Evolutionary conservation across 1,140 invertebrate species (phyloP).

Genomic region (Drosophila tropicalis): DNA sequence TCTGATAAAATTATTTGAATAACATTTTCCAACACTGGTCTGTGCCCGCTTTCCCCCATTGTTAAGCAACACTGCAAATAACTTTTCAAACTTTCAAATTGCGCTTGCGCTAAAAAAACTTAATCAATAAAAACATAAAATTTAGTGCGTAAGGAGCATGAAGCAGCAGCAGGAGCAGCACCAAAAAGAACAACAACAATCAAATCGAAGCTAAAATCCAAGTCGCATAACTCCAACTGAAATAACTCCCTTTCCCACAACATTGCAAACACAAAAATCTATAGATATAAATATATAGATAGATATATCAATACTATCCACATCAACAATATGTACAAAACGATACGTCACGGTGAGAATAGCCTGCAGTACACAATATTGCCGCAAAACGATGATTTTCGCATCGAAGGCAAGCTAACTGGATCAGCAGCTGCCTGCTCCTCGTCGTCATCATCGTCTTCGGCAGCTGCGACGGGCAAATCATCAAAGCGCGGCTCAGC

Average conservation of each 20-base stretch:
- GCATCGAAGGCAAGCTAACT: slow-evolving; percentile 85
- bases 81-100: neutral
- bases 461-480: slow-evolving; percentile 28
- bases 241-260: neutral
- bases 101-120: slow-evolving; percentile 67
- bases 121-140: slow-evolving; percentile 81
- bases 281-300: neutral
- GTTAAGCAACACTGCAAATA: slow-evolving; percentile 25
- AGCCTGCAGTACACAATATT: slow-evolving; percentile 89
- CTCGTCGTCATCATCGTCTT: slow-evolving; percentile 30
- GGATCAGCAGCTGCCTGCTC: slow-evolving; percentile 50
- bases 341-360: slow-evolving; percentile 88
- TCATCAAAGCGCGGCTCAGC: slow-evolving; percentile 26
- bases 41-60: neutral
- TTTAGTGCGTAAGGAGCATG: slow-evolving; percentile 70
- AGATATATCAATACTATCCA: neutral
- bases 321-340: slow-evolving; percentile 87
- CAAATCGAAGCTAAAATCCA: slow-evolving; percentile 5
- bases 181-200: slow-evolving; percentile 35
- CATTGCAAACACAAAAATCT: neutral
- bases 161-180: slow-evolving; percentile 56
- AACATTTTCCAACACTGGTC: slow-evolving; percentile 25
- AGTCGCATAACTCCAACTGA: slow-evolving; percentile 11
- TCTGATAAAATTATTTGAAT: too few relatives aligned
- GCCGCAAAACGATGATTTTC: slow-evolving; percentile 88